A percentile compares a stretch with the other conserved stretches of the same genome.
These are phyloP conservation scores for Typhlichthys eigenmanni DNA, from an alignment of 2,797 vertebrate genomes.

Conservation along the genomic window DNA sequence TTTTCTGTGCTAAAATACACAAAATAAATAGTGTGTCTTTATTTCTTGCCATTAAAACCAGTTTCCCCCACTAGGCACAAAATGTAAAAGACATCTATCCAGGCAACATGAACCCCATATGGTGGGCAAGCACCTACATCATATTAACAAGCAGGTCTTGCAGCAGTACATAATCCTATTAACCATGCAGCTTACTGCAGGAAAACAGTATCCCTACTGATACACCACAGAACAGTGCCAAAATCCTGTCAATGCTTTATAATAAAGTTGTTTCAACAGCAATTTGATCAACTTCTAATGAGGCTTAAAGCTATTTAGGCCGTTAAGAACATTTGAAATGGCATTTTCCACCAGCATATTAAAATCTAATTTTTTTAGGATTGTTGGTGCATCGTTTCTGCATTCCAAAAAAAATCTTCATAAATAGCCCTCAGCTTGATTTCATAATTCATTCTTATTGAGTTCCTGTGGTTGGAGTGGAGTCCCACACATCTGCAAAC, in stretches of 20 bases:
- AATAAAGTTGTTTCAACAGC: constrained; percentile 21
- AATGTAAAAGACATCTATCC: constrained; percentile 8
- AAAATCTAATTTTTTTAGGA: no score
- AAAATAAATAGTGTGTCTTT: background rate
- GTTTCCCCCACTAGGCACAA: background rate
- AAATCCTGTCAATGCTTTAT: constrained; percentile 25
- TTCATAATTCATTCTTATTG: no score
- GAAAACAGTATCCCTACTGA: constrained; percentile 13
- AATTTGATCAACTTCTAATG: constrained; percentile 20
- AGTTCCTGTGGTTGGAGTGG: no score
- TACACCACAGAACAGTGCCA: constrained; percentile 15
- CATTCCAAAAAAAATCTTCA: no score
- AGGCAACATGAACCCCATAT: background rate
- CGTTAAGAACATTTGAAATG: no score
- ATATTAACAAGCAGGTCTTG: background rate
- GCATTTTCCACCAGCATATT: no score
- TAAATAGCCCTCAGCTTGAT: no score
- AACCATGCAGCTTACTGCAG: constrained; percentile 21
- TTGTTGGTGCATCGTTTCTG: no score
- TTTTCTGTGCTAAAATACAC: background rate
- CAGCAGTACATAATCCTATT: constrained; percentile 5
- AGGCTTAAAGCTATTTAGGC: constrained; percentile 8
- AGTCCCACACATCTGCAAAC: no score
- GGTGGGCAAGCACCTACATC: constrained; percentile 6
- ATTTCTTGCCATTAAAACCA: background rate